These are phyloP conservation scores for Bovichtus diacanthus DNA, from an alignment of 2,797 vertebrate species.

Conservation along the genomic window DNA sequence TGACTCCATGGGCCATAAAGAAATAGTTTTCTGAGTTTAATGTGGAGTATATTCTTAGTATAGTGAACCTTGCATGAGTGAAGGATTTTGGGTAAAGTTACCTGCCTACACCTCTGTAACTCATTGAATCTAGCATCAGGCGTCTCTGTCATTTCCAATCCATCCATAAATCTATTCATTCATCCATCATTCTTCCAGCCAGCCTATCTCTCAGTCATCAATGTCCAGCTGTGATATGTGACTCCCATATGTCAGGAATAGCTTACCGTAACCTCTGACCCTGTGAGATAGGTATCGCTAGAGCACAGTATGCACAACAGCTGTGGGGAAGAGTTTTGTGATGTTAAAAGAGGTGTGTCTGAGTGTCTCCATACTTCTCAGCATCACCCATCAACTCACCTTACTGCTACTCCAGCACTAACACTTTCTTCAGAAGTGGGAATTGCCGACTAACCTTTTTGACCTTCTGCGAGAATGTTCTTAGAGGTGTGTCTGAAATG, in stretches of 20 bases:
- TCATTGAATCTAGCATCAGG: slow-evolving; percentile 10
- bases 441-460: slow-evolving; percentile 40
- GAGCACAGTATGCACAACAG: slow-evolving; percentile 47
- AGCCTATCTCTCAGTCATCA: neutral
- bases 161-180: neutral
- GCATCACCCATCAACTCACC: slow-evolving; percentile 6
- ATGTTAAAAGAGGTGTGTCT: slow-evolving; percentile 22
- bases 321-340: slow-evolving; percentile 42
- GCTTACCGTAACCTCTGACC: slow-evolving; percentile 59
- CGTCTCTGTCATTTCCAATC: slow-evolving; percentile 33
- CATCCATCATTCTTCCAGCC: neutral
- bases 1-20: neutral
- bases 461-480: slow-evolving; percentile 22
- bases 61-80: neutral
- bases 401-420: neutral
- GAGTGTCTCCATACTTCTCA: slow-evolving; percentile 29
- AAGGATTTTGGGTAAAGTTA: neutral
- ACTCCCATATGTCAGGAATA: slow-evolving; percentile 46
- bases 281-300: slow-evolving; percentile 28
- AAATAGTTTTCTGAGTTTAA: neutral
- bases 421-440: slow-evolving; percentile 31
- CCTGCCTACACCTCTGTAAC: neutral
- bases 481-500: too few species aligned
- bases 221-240: slow-evolving; percentile 37
- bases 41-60: neutral